Evolutionary conservation across 2,888 invertebrate genomes (phyloP), one percentile per base, ranked within the genome.

Genomic region (Formica aserva): DNA sequence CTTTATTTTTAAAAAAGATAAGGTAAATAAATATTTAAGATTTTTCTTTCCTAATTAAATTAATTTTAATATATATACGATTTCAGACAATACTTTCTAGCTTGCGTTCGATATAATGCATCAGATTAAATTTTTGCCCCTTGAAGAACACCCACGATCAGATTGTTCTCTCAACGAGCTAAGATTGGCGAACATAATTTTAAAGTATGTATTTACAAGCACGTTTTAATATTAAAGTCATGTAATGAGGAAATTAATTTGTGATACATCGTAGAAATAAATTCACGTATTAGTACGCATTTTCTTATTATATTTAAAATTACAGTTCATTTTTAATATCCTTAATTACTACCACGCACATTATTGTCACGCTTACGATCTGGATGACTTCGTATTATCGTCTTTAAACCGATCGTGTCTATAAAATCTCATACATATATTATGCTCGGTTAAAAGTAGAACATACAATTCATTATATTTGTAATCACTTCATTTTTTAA

Each of bases 141-240:
- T 62, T 74, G 41, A 75, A 45, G 41, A 29, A 41, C 45, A 75
- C 35, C 35, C 63, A 63, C 63, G 48, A 22, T 75, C 13, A 32
- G 29, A 75, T 63, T 48, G 63, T 75, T 63, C 32, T 62, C 45
- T 38, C 35, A 48, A 13, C 26, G 11, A 41, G 41, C 9, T 22
- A n/a, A 32, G n/a, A 15, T 74, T 9, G 75, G 35, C 15, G 22
- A 62, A 62, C 41, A 0, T 62, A 62, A 65, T 76, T 35, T 26
- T 38, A 65, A 52, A 52, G 35, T 11, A 63, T 8, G 48, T 48
- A 22, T 65, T 76, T 63, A 48, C 8, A n/a, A 45, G 15, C 32
- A 29, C 15, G 22, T 65, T 65, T 76, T 65, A 65, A 18, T 65
- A 35, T 52, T 76, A 76, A 65, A 38, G 26, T 18, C 6, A 6